phyloP scores from a whole-genome alignment of 2,888 invertebrate genomes.

The Brachycybe producta region DNA sequence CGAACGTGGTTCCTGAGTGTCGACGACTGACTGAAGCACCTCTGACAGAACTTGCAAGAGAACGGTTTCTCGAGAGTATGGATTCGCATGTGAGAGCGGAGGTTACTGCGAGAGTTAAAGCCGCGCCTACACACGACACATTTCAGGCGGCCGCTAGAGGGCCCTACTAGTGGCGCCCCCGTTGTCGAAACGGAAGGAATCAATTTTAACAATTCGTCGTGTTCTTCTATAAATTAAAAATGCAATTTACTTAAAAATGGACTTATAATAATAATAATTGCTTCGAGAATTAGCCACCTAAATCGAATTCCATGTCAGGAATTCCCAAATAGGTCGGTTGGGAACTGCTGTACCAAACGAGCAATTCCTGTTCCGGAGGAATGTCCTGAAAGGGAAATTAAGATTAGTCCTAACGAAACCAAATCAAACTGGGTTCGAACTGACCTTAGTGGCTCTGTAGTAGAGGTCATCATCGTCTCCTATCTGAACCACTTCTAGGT shows the following conservation, averaged over 20 bases:
- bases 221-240: neutral
- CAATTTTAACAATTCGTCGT: no score
- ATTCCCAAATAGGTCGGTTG: constrained; percentile 28
- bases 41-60: constrained; percentile 28
- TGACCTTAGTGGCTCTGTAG: constrained; percentile 28
- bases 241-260: neutral
- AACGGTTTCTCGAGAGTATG: constrained; percentile 33
- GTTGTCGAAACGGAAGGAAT: neutral
- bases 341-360: constrained; percentile 30
- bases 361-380: constrained; percentile 27
- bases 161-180: neutral
- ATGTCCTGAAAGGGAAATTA: constrained; percentile 28
- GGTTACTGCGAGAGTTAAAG: constrained; percentile 32
- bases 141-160: constrained; percentile 21
- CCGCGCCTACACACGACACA: constrained; percentile 31
- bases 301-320: constrained; percentile 20
- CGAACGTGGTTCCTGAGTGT: constrained; percentile 31
- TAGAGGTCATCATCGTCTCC: constrained; percentile 24
- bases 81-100: constrained; percentile 33
- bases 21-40: constrained; percentile 32
- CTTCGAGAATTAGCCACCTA: neutral
- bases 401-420: no score
- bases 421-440: neutral
- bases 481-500: constrained; percentile 27
- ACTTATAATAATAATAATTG: neutral